Percentiles rank a stretch among this genome's conserved stretches.
Conservation (phyloP, 2,888 invertebrate genomes). For the Stramonita haemastoma region DNA sequence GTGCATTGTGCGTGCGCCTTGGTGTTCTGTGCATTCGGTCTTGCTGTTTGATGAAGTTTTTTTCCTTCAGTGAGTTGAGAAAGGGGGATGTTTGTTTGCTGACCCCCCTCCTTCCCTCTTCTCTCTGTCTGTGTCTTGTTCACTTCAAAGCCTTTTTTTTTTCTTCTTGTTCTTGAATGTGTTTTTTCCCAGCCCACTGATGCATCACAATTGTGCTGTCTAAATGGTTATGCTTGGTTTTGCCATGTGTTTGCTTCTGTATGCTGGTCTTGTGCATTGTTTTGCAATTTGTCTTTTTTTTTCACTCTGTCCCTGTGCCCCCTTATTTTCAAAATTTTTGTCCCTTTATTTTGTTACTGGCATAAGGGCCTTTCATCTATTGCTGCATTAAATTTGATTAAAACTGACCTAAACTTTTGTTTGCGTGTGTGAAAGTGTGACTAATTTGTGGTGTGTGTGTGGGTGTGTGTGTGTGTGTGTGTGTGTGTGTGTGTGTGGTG, state of each 20-base stretch:
- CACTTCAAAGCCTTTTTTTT: too few relatives aligned
- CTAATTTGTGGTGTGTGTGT: too few relatives aligned
- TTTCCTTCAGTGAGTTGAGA: neutral
- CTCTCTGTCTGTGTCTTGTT: neutral
- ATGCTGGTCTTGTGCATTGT: neutral
- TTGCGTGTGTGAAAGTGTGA: neutral
- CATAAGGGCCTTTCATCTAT: too few relatives aligned
- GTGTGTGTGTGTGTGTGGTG: too few relatives aligned
- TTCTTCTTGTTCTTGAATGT: too few relatives aligned
- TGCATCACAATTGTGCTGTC: too few relatives aligned
- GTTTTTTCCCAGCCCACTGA: too few relatives aligned
- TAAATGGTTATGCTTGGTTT: neutral
- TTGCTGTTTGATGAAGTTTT: neutral
- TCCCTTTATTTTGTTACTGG: neutral
- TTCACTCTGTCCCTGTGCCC: neutral
- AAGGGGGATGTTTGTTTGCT: neutral
- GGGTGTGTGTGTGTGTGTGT: too few relatives aligned
- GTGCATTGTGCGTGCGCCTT: neutral
- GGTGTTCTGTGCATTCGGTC: neutral
- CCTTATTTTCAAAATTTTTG: neutral
- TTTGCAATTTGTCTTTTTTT: neutral
- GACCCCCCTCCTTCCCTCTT: neutral
- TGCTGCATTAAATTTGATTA: too few relatives aligned
- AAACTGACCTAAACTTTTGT: too few relatives aligned
- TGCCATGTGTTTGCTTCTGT: neutral